Evolutionary conservation across 2,113 vertebrate genomes (phyloP).

Genomic region (Bubo scandiacus): DNA sequence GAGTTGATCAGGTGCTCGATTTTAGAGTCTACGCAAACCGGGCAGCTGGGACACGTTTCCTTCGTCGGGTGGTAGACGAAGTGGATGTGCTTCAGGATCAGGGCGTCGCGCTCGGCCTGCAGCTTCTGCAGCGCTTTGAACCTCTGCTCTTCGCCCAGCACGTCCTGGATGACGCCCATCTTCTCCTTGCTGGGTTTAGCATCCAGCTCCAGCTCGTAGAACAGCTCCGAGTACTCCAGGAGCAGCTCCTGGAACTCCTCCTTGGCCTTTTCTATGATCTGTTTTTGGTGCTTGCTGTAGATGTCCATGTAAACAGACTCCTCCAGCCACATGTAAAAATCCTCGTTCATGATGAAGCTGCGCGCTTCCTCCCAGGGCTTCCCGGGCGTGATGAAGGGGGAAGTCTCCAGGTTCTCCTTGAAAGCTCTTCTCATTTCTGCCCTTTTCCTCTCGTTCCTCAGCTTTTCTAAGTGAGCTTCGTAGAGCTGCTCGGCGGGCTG

Average conservation of each 20-base stretch:
- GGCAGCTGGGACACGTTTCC: constrained; percentile 92
- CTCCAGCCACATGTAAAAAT: constrained; percentile 94
- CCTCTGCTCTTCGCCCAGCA: constrained; percentile 90
- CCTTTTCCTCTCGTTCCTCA: constrained; percentile 86
- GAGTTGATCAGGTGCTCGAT: constrained; percentile 88
- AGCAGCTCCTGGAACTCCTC: constrained; percentile 98
- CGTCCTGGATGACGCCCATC: constrained; percentile 96
- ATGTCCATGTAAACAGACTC: constrained; percentile 91
- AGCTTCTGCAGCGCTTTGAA: constrained; percentile 96
- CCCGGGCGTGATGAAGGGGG: constrained; percentile 91
- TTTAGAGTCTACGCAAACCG: constrained; percentile 85
- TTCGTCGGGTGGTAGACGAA: constrained; percentile 98
- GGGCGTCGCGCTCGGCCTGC: constrained; percentile 93
- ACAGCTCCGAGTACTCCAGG: constrained; percentile 95
- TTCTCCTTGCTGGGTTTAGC: constrained; percentile 99
- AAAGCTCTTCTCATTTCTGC: constrained; percentile 89
- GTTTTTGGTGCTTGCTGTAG: constrained; percentile 94
- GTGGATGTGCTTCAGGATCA: constrained; percentile 97
- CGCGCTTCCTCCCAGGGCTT: constrained; percentile 97
- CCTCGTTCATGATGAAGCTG: constrained; percentile 96
- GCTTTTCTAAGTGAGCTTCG: constrained; percentile 85
- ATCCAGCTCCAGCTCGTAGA: constrained; percentile 95
- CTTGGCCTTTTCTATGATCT: constrained; percentile 93
- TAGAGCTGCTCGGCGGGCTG: constrained; percentile 82
- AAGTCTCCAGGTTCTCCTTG: constrained; percentile 87